Conservation (phyloP, 2,888 invertebrate species). For the Diloba caeruleocephala region DNA sequence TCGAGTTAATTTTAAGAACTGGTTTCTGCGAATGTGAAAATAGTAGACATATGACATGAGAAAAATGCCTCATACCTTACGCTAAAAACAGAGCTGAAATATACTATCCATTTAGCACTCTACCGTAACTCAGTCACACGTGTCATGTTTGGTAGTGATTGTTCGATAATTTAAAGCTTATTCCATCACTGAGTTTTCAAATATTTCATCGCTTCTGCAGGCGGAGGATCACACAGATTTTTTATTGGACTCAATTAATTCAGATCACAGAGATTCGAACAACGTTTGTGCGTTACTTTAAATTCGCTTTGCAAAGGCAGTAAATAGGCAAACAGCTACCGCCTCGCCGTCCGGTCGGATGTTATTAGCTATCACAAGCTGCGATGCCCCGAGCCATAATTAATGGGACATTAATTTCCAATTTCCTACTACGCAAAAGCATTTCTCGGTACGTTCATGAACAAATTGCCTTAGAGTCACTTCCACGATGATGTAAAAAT, state of each 20-base stretch:
- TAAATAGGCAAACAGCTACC: constrained; percentile 7
- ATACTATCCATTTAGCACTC: constrained; percentile 3
- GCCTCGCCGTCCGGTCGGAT: constrained; percentile 6
- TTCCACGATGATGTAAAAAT: too few relatives aligned
- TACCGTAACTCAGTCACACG: constrained; percentile 19
- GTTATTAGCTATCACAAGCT: constrained; percentile 34
- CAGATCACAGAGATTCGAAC: constrained; percentile 3
- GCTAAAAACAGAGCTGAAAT: constrained; percentile 8
- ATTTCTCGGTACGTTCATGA: too few relatives aligned
- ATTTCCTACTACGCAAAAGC: constrained; percentile 24
- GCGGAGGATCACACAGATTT: too few relatives aligned
- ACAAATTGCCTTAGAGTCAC: too few relatives aligned
- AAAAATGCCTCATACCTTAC: neutral
- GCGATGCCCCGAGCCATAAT: constrained; percentile 18
- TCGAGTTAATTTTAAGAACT: too few relatives aligned
- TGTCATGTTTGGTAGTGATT: constrained; percentile 31
- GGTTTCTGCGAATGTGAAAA: too few relatives aligned
- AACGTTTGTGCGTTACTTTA: constrained; percentile 7
- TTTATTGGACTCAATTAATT: neutral
- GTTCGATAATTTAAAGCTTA: constrained; percentile 28
- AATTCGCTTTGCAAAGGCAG: constrained; percentile 7
- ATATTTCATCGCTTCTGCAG: too few relatives aligned
- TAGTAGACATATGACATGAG: too few relatives aligned
- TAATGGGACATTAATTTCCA: constrained; percentile 28
- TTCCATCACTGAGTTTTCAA: constrained; percentile 3